These are phyloP conservation scores for Chloroclystis v-ata DNA, from an alignment of 2,888 invertebrate species.

Conservation along the genomic window DNA sequence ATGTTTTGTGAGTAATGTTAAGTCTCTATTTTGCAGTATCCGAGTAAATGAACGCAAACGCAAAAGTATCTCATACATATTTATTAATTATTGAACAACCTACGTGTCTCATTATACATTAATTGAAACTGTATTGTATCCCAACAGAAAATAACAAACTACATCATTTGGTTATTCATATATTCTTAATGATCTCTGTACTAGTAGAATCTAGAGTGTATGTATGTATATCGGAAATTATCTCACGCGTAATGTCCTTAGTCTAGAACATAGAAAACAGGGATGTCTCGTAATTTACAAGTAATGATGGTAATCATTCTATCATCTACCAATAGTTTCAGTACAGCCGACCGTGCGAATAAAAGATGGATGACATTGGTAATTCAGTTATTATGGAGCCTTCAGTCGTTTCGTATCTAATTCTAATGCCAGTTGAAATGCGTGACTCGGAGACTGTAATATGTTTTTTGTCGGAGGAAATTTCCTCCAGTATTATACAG, in stretches of 20 bases:
- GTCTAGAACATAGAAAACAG: slow-evolving; percentile 23
- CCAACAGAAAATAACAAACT: too few relatives aligned
- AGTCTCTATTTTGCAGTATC: too few relatives aligned
- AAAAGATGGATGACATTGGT: slow-evolving; percentile 46
- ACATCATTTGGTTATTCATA: too few relatives aligned
- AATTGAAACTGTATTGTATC: too few relatives aligned
- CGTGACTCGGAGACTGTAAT: slow-evolving; percentile 28
- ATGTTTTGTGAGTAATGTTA: too few relatives aligned
- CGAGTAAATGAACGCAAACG: too few relatives aligned
- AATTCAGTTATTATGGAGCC: slow-evolving; percentile 44
- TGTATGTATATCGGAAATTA: slow-evolving; percentile 34
- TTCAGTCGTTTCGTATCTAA: slow-evolving; percentile 30
- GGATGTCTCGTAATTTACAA: slow-evolving; percentile 56
- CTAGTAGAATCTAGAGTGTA: background rate
- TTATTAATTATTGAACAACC: too few relatives aligned
- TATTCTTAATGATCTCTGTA: too few relatives aligned
- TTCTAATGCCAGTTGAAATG: slow-evolving; percentile 22
- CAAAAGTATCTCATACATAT: too few relatives aligned
- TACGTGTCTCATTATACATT: too few relatives aligned
- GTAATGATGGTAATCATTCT: slow-evolving; percentile 75
- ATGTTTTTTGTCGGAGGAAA: slow-evolving; percentile 27
- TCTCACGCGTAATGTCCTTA: slow-evolving; percentile 55
- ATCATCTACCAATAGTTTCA: slow-evolving; percentile 60
- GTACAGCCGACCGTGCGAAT: slow-evolving; percentile 50
- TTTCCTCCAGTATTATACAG: too few relatives aligned